Evolutionary conservation across 2,888 invertebrate species (phyloP), one percentile per base, ranked within the genome.

Genomic region (Monopis laevigella): DNA sequence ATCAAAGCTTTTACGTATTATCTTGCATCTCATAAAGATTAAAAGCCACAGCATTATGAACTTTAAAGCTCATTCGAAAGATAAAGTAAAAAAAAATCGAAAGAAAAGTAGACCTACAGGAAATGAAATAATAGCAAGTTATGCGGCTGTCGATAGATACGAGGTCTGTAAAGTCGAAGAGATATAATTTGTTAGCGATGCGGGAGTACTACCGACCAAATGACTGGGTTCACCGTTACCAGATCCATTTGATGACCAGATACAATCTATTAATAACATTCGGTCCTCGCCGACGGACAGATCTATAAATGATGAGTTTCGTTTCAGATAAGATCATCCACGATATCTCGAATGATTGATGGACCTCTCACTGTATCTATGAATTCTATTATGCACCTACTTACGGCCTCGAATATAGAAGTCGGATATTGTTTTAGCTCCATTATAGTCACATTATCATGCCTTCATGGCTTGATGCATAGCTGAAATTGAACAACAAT

Each of bases 281-380:
- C 73, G 68, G 62, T 56, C 71, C 70, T 62, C 61, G 69, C 65
- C 62, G 70, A 70, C 73, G 64, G 62, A 66, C 66, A 71, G 68
- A 78, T 77, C 72, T 72, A 70, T 78, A 78, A 78, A 80, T 77
- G 78, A 80, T 78, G 78, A 75, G 77, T 75, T 78, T 68, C 72
- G 66, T 75, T 75, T 69, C 67, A 74, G 78, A 78, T 78, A 75
- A 74, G 73, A 80, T 75, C 73, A 65, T 70, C 67, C 69, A 4
- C 59, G 60, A 65, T 67, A 65, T 65, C 65, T 63, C 46, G 51
- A 48, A 66, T 78, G 80, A 80, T 80, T 77, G 75, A 80, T 80
- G 73, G 65, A 53, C 52, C 56, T 55, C 54, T 58, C 58, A 61
- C 55, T 54, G 61, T 61, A 66, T 70, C 71, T 62, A 65, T 61